Conservation (phyloP, 2,113 vertebrate species). For the Pithys albifrons region DNA sequence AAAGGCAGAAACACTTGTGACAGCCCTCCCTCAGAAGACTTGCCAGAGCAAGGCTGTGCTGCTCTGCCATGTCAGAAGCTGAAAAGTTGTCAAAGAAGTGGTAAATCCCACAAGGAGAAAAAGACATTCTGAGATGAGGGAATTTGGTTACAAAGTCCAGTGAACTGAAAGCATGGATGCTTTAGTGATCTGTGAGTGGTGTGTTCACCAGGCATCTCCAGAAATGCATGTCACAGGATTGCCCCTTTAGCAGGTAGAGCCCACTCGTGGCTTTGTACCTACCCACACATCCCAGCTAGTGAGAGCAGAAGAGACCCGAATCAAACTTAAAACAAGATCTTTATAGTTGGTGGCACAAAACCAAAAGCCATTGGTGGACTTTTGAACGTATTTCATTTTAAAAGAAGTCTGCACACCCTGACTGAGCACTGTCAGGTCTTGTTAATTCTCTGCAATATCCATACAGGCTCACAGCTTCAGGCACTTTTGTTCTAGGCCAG, state of each 20-base stretch:
- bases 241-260: background rate
- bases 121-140: background rate
- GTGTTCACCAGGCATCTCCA: background rate
- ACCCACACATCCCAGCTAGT: background rate
- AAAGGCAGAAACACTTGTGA: background rate
- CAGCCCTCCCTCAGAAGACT: background rate
- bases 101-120: background rate
- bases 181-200: background rate
- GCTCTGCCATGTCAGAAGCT: background rate
- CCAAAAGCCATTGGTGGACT: background rate
- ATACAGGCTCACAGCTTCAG: background rate
- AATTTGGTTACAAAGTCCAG: background rate
- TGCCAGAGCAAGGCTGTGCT: background rate
- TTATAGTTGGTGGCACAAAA: background rate
- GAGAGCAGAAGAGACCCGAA: background rate
- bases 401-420: background rate
- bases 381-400: background rate
- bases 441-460: background rate
- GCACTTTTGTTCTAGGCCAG: background rate
- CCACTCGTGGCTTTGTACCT: fast-evolving
- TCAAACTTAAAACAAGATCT: background rate
- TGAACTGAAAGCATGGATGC: background rate
- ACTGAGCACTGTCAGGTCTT: background rate
- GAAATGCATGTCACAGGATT: background rate
- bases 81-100: background rate